Evolutionary conservation across 2,888 invertebrate species (phyloP), one percentile per base, ranked within the genome.

Genomic region (Cynaeus angustus): DNA sequence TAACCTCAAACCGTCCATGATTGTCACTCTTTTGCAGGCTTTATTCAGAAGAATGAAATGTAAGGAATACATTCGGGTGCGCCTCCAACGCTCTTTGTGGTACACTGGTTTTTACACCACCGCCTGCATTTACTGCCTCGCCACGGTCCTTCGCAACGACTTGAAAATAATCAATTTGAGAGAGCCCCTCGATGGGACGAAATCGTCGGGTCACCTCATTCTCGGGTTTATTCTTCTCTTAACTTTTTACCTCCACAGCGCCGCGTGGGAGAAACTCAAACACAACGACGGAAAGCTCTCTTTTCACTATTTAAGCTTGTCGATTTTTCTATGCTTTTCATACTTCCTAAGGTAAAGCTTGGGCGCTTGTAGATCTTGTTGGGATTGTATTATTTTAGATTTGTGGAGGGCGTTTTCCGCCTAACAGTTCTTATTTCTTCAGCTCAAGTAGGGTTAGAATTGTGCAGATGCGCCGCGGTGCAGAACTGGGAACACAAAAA

Each of bases 61-160:
- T 58, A 81, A 78, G 68, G 77, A 79, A 59, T 83, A 81, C 64
- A 62, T 80, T 16, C 73, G 83, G 10, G 71, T 76, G 26, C 75
- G 83, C 56, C 66, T 84, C 21, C 74, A 70, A 55, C 75, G 77
- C 16, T 79, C 80, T 13, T 65, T 83, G 26, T 84, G 84, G 84
- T 81, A 81, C 66, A 73, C 80, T 14, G 82, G 82, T 10, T 83
- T 83, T 67, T 81, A 80, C 68, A 74, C 77, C 7, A 78, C 78
- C 4, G 77, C 78, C 61, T 76, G 82, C 56, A 66, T 80, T 16
- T 83, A 82, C 69, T 80, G 81, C 68, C 58, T 75, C n/a, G 80
- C 81, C 4, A 80, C 80, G 16, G 72, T 83, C 33, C 71, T 75
- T 10, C 76, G 75, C 66, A 80, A 82, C 65, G 78, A 81, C 53